Evolutionary conservation across 2,888 invertebrate species (phyloP), one percentile per base, ranked within the genome.

Genomic region (Ganaspis brasiliensis): DNA sequence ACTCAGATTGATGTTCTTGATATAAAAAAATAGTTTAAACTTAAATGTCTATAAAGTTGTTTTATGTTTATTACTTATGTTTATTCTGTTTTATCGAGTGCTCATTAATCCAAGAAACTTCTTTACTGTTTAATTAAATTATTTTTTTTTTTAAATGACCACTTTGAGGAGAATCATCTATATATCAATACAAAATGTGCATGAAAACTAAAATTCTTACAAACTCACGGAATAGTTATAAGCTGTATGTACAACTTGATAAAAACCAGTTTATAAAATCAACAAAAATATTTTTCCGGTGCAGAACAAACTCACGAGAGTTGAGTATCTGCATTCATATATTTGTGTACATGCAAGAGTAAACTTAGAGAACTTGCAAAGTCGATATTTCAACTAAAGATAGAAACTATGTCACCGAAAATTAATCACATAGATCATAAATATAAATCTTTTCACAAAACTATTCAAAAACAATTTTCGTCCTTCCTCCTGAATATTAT

Each of bases 281-380:
- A 37, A 37, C 61, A 61, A 61, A 21, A 61, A 37, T 61, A 37
- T 37, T n/a, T 49, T 61, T 61, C 61, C 37, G 24, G 56, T 21
- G 10, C n/a, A 16, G 19, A 61, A 35, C 61, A 61, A 31, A 19
- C 61, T 19, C 37, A 35, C 37, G 12, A 12, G 61, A 37, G 61
- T 37, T 61, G 16, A 61, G 37, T 63, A 16, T 26, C 26, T 45
- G 26, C 5, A 67, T 67, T 45, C 2, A 4, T 45, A 24, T 67
- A 26, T 24, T 24, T 56, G 19, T 10, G n/a, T 49, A 67, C 3
- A 49, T 9, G 21, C 19, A 35, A 19, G 6, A 16, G 19, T 19
- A 45, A 24, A 67, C 45, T 45, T 67, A 21, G 14, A n/a, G 24
- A 49, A 67, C 45, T 67, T 67, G 26, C 4, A 26, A 49, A 21